Evolutionary conservation across 2,888 invertebrate species (phyloP), one percentile per base, ranked within the genome.

Genomic region (Leptinotarsa rubiginosa): DNA sequence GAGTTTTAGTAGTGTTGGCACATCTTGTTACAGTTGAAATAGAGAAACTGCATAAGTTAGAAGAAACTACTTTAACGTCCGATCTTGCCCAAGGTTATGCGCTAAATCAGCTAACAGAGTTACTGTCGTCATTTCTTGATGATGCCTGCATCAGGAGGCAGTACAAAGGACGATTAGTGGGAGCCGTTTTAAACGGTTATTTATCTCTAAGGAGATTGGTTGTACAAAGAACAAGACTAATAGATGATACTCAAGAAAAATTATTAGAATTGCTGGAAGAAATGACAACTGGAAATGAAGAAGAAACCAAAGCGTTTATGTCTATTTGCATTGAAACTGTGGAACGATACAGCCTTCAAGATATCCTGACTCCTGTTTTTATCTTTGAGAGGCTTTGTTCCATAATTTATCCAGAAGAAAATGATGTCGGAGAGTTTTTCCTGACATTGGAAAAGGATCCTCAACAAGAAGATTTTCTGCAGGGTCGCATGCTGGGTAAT

Each of bases 381-480:
- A 97, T 99, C 78, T 99, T 98, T 87, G 99, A 99, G 88, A 91
- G 98, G 56, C 91, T 99, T 3, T 98, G 98, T 86, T 98, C 97
- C 22, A 97, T 98, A 78, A 98, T 99, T 80, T 97, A 97, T 86
- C 98, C 97, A 0, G 98, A 98, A 86, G 98, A 98, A 88, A 98
- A 97, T 85, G 98, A 98, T 85, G 94, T 97, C 3, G 97, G 97
- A 0, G 98, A 99, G 87, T 99, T 99, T 89, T 96, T 96, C 90
- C 91, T 99, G 76, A 96, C 96, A 0, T 90, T 99, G 5, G 99
- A 99, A 86, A 99, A 99, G 86, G 99, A 99, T 89, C 96, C 98
- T 0, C 98, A 98, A 83, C 99, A 99, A 85, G 99, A 99, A 88
- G 99, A 99, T 89, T 99, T 98, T 88, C 91, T 99, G 81, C 97